Percentiles rank a stretch among this genome's conserved stretches.
phyloP scores from a whole-genome alignment of 2,113 vertebrate genomes.

The Catharus minimus region DNA sequence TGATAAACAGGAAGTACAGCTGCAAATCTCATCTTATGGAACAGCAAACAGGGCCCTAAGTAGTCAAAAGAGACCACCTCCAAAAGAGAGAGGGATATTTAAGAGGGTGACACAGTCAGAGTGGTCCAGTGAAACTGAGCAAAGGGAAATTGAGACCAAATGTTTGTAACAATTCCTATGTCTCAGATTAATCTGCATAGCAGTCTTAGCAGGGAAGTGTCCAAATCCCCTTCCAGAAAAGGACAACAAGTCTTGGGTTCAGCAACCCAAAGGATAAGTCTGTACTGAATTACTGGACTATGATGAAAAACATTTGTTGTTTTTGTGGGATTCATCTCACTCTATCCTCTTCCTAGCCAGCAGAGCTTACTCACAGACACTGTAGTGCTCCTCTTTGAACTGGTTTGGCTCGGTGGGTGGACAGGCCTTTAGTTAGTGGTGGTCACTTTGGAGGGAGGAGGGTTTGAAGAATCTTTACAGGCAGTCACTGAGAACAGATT shows the following conservation, averaged over 20 bases:
- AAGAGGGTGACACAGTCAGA: background rate
- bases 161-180: background rate
- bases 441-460: background rate
- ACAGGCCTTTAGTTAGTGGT: background rate
- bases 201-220: background rate
- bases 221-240: conserved; percentile 26
- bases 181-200: background rate
- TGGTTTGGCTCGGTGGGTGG: background rate
- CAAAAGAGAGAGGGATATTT: background rate
- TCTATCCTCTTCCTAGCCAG: background rate
- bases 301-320: conserved; percentile 20
- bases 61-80: background rate
- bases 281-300: conserved; percentile 29
- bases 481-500: background rate
- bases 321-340: background rate
- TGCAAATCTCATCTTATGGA: background rate
- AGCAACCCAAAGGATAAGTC: background rate
- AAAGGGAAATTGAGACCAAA: background rate
- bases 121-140: background rate
- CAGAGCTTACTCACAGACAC: background rate
- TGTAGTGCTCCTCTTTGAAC: conserved; percentile 12
- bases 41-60: background rate
- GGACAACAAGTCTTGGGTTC: conserved; percentile 1
- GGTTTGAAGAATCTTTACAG: background rate
- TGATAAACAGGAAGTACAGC: background rate